Evolutionary conservation across 2,888 invertebrate species (phyloP), one percentile per base, ranked within the genome.

Genomic region (Mylabris sibirica): DNA sequence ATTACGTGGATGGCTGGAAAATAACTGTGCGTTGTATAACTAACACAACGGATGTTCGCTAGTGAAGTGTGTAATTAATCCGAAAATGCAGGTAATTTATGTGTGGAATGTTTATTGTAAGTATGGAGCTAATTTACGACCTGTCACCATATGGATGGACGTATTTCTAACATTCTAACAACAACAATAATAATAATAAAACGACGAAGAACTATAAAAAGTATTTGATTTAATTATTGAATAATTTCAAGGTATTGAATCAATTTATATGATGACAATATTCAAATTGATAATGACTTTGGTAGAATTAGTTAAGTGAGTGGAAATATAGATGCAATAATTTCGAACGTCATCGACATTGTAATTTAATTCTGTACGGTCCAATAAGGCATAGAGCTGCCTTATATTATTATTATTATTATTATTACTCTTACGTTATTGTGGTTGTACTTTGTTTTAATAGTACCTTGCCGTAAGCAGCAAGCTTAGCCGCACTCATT

Each of bases 71-170:
- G 82, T 85, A 85, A 85, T 85, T 85, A 85, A 85, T 84, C 84
- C 82, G 83, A 84, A 85, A 85, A 85, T 84, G 85, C 84, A 85
- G 84, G 84, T 85, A 85, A 85, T 85, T 85, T 85, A 85, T 85
- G 85, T 83, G 78, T 79, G 82, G 85, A 85, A 85, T 85, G 85
- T 85, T 85, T 84, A 84, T 85, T 84, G 84, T 84, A 83, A 80
- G 80, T 80, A 81, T 79, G 80, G 79, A 83, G 83, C 83, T 85
- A 85, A 85, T 85, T 85, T 85, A 85, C 83, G 83, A 78, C 80
- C 80, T 84, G 84, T 85, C 85, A 84, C 81, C 83, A 77, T 80
- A 78, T 78, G 78, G 80, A 80, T 77, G 78, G 82, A 81, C 79
- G 44, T 44, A 17, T 11, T n/a, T n/a, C 44, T 1, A 17, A 44